Evolutionary conservation across 2,888 invertebrate species (phyloP), one percentile per base, ranked within the genome.

Genomic region (Drosophila affinis): DNA sequence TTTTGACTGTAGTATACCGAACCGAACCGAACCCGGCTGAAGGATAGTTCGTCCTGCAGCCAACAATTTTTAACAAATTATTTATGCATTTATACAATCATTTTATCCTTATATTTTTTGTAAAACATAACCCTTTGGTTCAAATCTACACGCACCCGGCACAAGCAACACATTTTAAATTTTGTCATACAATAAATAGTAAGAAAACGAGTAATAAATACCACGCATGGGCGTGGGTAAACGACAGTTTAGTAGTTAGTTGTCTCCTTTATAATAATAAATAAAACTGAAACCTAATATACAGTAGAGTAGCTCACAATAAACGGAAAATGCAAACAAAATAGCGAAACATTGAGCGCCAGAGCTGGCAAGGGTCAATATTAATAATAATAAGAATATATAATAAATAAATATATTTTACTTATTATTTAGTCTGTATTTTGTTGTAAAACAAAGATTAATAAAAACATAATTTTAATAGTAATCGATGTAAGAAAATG

Each of bases 391-490:
- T 88, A 88, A 88, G 85, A 88, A 76, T 77, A 78, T 79, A 81
- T 75, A 81, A 88, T 79, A 84, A 79, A 84, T 86, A 86, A 81
- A 89, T 84, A 89, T 84, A 88, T 89, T 84, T 84, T 89, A 84
- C 88, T 89, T 84, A 84, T 84, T 84, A 84, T 84, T 84, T 84
- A 84, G 84, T 84, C 89, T 85, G 84, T 85, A 85, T 85, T 89
- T 84, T 89, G 84, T 89, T 85, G 84, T 89, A 89, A 77, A 88
- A 89, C 88, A 86, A 86, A 86, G 57, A 81, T 70, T 86, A 84
- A 85, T 79, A 86, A 82, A 88, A 62, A 79, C 54, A 75, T 79
- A 89, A 88, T 88, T 86, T 89, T 86, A 73, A 75, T 64, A 64
- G 73, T 64, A 53, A 58, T n/a, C 60, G 54, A 62, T 72, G 32